Conservation (phyloP, 2,888 invertebrate genomes). For the Petrolisthes cinctipes region DNA sequence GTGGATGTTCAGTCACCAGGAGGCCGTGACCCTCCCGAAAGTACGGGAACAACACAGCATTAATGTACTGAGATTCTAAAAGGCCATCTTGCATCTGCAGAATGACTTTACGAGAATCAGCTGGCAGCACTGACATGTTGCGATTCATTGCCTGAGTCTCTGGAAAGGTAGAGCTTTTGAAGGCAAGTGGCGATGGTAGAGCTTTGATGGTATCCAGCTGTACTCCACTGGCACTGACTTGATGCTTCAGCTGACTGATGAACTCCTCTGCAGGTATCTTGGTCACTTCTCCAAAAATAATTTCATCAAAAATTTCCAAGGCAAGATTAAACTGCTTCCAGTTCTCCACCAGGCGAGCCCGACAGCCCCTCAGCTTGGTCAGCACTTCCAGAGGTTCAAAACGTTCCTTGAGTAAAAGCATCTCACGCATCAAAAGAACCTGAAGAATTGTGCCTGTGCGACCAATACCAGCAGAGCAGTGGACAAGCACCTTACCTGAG, state of each 20-base stretch:
- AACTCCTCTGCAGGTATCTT: slow-evolving; percentile 2
- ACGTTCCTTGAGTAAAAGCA: not conserved
- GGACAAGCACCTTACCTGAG: slow-evolving; percentile 46
- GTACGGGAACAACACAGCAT: slow-evolving; percentile 36
- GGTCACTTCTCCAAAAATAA: slow-evolving; percentile 43
- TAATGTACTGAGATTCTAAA: slow-evolving; percentile 38
- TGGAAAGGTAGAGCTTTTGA: not conserved
- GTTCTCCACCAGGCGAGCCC: slow-evolving; percentile 58
- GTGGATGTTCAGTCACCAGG: slow-evolving; percentile 49
- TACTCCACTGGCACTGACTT: not conserved
- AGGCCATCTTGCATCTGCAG: not conserved
- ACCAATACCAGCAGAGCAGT: slow-evolving; percentile 62
- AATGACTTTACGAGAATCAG: slow-evolving; percentile 27
- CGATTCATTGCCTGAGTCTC: slow-evolving; percentile 30
- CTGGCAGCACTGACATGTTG: slow-evolving; percentile 20
- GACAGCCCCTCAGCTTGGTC: slow-evolving; percentile 22
- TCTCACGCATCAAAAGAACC: slow-evolving; percentile 48
- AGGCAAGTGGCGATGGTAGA: slow-evolving; percentile 21
- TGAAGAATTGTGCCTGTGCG: slow-evolving; percentile 60
- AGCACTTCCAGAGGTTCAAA: slow-evolving; percentile 39
- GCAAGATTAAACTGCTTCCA: slow-evolving; percentile 36
- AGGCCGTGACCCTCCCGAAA: not conserved
- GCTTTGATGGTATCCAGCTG: not conserved
- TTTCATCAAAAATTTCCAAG: slow-evolving; percentile 54
- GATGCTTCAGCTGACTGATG: not conserved